These are phyloP conservation scores for Athene noctua DNA, from an alignment of 2,113 vertebrate species.

Conservation along the genomic window DNA sequence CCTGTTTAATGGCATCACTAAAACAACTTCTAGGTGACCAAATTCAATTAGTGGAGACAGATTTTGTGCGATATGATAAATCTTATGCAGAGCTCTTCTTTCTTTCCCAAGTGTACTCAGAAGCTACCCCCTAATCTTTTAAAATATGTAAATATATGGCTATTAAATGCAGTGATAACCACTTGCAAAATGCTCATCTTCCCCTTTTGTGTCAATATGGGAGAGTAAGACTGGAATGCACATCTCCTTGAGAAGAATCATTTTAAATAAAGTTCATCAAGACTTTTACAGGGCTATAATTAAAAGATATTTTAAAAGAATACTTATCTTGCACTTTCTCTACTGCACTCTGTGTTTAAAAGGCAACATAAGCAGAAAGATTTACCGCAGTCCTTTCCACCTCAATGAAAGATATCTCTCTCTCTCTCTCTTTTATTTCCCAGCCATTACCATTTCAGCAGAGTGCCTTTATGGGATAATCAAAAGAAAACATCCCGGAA, in stretches of 20 bases:
- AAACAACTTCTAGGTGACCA: neutral
- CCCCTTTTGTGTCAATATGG: neutral
- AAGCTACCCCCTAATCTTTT: neutral
- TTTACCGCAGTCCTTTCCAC: neutral
- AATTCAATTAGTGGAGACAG: neutral
- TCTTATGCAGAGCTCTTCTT: neutral
- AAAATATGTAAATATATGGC: neutral
- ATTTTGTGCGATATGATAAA: neutral
- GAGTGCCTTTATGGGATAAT: constrained; percentile 12
- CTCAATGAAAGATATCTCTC: neutral
- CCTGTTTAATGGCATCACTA: neutral
- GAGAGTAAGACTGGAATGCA: neutral
- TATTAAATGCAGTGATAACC: neutral
- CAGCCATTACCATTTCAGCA: neutral
- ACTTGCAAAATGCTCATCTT: neutral
- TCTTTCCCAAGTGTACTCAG: neutral
- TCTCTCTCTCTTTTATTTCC: neutral
- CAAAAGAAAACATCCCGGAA: constrained; percentile 35
- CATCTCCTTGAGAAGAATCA: neutral
- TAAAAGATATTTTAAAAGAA: neutral
- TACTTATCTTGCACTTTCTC: neutral
- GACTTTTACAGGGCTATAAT: neutral
- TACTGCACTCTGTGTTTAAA: neutral
- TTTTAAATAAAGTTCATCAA: neutral
- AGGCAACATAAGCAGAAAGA: neutral